These are phyloP conservation scores for Habrosyne pyritoides DNA, from an alignment of 2,888 invertebrate species.

Conservation along the genomic window DNA sequence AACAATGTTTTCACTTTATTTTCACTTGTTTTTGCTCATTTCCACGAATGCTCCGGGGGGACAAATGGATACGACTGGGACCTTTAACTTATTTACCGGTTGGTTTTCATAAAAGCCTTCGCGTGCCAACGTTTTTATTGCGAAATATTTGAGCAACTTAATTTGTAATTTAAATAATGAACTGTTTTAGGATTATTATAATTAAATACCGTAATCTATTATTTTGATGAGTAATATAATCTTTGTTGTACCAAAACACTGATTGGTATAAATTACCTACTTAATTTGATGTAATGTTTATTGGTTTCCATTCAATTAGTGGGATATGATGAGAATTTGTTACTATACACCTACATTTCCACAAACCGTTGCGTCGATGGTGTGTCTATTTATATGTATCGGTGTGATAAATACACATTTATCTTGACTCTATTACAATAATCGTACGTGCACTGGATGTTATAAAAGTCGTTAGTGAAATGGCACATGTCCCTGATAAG, in stretches of 20 bases:
- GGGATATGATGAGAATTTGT: neutral
- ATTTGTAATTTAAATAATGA: neutral
- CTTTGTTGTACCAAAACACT: conserved; percentile 26
- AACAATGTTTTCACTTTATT: conserved; percentile 78
- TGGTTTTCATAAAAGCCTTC: conserved; percentile 50
- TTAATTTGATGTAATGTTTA: too few relatives aligned
- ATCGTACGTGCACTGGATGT: neutral
- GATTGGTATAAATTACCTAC: neutral
- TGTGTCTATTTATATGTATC: too few relatives aligned
- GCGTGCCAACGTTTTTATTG: conserved; percentile 43
- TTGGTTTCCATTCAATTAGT: neutral
- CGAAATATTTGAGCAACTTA: conserved; percentile 6
- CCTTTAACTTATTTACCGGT: conserved; percentile 63
- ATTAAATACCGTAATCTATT: neutral
- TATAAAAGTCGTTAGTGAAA: neutral
- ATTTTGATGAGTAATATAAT: neutral
- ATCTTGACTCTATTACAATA: neutral
- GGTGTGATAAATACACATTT: too few relatives aligned
- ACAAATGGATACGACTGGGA: conserved; percentile 63
- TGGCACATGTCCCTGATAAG: conserved; percentile 10
- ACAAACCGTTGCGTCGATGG: too few relatives aligned
- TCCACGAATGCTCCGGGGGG: conserved; percentile 62
- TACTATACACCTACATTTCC: neutral
- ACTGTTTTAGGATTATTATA: neutral
- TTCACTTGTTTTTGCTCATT: conserved; percentile 74